Evolutionary conservation across 2,888 invertebrate genomes (phyloP), one percentile per base, ranked within the genome.

Genomic region (Spisula solida): DNA sequence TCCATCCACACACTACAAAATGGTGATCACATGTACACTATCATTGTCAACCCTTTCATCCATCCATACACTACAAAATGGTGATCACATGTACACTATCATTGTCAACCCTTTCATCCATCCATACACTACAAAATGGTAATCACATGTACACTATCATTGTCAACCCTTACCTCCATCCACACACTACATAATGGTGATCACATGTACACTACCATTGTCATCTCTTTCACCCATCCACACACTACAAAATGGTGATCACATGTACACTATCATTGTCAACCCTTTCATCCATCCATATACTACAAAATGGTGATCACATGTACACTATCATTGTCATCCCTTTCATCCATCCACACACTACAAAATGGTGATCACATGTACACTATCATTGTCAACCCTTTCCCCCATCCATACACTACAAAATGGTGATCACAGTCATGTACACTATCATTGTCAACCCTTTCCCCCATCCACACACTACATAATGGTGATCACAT

Each of bases 1-100:
- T 8, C 41, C 41, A 41, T 34, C 85, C 83, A 86, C 91, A 91
- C 60, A 86, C 91, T 91, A 78, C 14, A 75, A 85, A 25, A 56
- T 75, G 25, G 20, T 25, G 14, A 51, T 41, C 41, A 41, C 41
- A 56, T 56, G 0, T 56, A 55, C 14, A 55, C 18, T 4, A 55
- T 55, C 20, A 55, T 55, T 55, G 55, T 55, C 55, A 41, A 41
- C 41, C 41, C 41, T 41, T 41, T 41, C 8, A 2, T 8, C 41
- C 41, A 41, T 34, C 85, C 83, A 86, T 89, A 91, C 60, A 86
- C 91, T 91, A 78, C 14, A 75, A 85, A 25, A 56, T 75, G 25
- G 20, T 25, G 14, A 51, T 41, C 41, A 41, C 41, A 56, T 56
- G 0, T 56, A 55, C 14, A 55, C 18, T 4, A 55, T 55, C 20